Base-by-base conservation (phyloP, 2,797 vertebrate genomes). In the Cichlasoma orientale region DNA sequence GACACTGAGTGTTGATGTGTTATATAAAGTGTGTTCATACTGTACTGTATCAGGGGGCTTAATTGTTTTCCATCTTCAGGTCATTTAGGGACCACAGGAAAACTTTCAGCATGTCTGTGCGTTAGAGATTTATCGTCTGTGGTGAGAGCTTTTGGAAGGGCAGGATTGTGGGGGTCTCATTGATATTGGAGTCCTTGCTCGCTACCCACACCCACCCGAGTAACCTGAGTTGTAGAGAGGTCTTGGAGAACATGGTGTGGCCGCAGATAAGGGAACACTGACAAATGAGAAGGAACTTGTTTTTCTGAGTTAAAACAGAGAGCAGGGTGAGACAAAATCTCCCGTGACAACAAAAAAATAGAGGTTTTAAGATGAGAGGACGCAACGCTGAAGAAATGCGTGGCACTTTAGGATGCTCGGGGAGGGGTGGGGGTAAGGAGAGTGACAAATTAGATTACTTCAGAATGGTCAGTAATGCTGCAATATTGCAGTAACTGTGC, bases 191-290 rank as follows among this genome's bases (percentile, higher is more conserved):
- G 72, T 56, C 73, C 23, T 38, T 52, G 50, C 78, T 77, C 68
- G 4, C n/a, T 13, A 53, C 74, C 52, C 72, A 44, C 83, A 58
- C 84, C 72, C 80, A 84, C 31, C 54, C 47, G 56, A 77, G 90
- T 92, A 90, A 94, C 93, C 93, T 90, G 85, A 85, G 82, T 59
- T 89, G 90, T 86, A 85, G 84, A 88, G 86, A 90, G 89, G 93
- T 93, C 89, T 77, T 76, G 80, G 38, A 78, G 82, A 93, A 90
- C 92, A 91, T 74, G 41, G 82, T 89, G 85, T 75, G 77, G 82
- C 74, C 75, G 72, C 74, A 93, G 95, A 95, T 94, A 94, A 95
- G 91, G 66, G 75, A 89, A 74, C 80, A 72, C 82, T 92, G 94
- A 94, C 90, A 88, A 93, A 95, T 93, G 87, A 91, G 73, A 29